Evolutionary conservation across 2,797 vertebrate species (phyloP).

Genomic region (Falco naumanni): DNA sequence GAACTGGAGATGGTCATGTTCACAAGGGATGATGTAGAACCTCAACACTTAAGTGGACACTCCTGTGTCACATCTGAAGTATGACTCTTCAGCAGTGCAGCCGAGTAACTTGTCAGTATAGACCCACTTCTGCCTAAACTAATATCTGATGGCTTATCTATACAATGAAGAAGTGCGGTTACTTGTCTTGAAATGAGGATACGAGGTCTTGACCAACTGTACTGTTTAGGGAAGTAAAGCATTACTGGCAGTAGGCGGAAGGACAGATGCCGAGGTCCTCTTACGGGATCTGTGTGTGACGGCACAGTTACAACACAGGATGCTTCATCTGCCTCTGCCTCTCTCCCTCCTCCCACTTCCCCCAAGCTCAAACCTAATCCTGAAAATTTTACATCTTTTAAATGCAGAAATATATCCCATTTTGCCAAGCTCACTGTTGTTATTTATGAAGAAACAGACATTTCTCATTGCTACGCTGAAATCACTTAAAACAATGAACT

Average conservation of each 20-base stretch:
- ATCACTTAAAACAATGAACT: not conserved
- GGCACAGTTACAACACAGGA: not conserved
- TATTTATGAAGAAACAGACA: not conserved
- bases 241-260: fast-evolving
- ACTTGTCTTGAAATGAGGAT: not conserved
- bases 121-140: not conserved
- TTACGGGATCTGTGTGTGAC: fast-evolving
- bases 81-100: not conserved
- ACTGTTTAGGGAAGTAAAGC: not conserved
- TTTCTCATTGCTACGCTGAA: not conserved
- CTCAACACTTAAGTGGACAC: fast-evolving
- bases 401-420: not conserved
- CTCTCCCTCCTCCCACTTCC: not conserved
- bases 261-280: fast-evolving
- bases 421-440: not conserved
- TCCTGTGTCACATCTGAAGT: fast-evolving
- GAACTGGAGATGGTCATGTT: not conserved
- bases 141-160: not conserved
- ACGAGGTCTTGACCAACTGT: fast-evolving
- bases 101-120: fast-evolving
- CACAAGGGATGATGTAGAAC: not conserved
- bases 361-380: not conserved
- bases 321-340: not conserved
- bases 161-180: not conserved
- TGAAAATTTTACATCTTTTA: not conserved